These are phyloP conservation scores for Botia kubotai DNA, from an alignment of 2,797 vertebrate genomes.

Conservation along the genomic window DNA sequence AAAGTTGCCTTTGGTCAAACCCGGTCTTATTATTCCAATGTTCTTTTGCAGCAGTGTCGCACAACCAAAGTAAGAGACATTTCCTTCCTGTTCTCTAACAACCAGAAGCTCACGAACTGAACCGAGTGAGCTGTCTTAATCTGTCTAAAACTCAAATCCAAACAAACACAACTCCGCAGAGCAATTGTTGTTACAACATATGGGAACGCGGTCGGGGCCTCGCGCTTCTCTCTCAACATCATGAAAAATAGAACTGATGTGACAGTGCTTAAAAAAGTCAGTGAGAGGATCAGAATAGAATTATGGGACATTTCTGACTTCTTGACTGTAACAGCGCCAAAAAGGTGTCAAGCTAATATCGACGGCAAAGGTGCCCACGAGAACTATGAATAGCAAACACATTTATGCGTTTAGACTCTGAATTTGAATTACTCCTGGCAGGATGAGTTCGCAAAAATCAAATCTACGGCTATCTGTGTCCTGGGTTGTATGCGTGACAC, in stretches of 20 bases:
- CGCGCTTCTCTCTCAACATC: slow-evolving; percentile 7
- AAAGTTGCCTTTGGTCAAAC: not conserved
- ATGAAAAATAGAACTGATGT: slow-evolving; percentile 36
- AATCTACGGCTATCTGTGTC: slow-evolving; percentile 51
- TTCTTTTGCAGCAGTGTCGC: not conserved
- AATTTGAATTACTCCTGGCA: slow-evolving; percentile 51
- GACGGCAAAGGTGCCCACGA: slow-evolving; percentile 57
- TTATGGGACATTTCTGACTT: slow-evolving; percentile 53
- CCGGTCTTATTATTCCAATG: not conserved
- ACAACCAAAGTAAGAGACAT: not conserved
- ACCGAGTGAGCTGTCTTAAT: slow-evolving; percentile 1
- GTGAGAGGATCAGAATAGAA: slow-evolving; percentile 44
- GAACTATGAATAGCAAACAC: slow-evolving; percentile 60
- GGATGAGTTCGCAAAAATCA: slow-evolving; percentile 49
- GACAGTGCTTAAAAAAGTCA: slow-evolving; percentile 53
- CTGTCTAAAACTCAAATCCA: slow-evolving; percentile 3
- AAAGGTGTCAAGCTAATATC: slow-evolving; percentile 60
- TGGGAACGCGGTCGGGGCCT: not conserved
- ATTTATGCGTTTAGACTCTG: slow-evolving; percentile 45
- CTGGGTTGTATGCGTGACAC: slow-evolving; percentile 26
- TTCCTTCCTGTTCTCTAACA: slow-evolving; percentile 5
- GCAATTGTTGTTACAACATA: not conserved
- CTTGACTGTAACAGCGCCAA: slow-evolving; percentile 47
- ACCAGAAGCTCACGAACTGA: not conserved
- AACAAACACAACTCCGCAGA: slow-evolving; percentile 11